Evolutionary conservation across 2,888 invertebrate species (phyloP), one percentile per base, ranked within the genome.

Genomic region (Cerastoderma edule): DNA sequence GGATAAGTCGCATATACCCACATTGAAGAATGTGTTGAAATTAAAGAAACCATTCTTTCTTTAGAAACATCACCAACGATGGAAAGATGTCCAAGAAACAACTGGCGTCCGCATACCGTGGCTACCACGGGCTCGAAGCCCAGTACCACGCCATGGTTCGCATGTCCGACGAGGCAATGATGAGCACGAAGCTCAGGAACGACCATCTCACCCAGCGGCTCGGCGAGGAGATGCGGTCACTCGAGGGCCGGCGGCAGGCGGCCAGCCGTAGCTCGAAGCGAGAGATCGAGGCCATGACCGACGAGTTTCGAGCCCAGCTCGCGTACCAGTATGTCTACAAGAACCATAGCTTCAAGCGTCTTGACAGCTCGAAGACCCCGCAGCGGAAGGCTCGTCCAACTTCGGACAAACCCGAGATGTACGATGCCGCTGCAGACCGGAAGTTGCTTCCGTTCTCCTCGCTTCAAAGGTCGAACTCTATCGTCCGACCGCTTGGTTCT

Each of bases 291-390:
- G 56, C 68, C 1, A 68, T 82, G 56, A 66, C 77, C 10, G 75
- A 79, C 8, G 82, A 82, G 22, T 82, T 82, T 48, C 69, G 72
- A 19, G 70, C 82, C 2, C 78, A 76, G 54, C 46, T 82, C 4
- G 82, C 79, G 30, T 82, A 79, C 64, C 79, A 77, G 50, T 82
- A 79, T 39, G 82, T 77, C 6, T 82, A 76, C 60, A 82, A 77
- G 56, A 75, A 67, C 24, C 71, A 79, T 39, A 82, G 75, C 50
- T 79, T 82, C 53, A 82, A 74, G 32, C 63, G 68, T 24, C 30
- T 60, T 35, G 76, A 78, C 54, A 56, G 69, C 19, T 46, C 68
- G 0, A 68, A 71, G 32, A 33, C 67, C 16, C 35, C 50, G 44
- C 70, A 72, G n/a, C n/a, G n/a, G 39, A 78, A 79, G 27, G 50